Conservation (phyloP, 2,888 invertebrate genomes). For the Eristalis intricaria region DNA sequence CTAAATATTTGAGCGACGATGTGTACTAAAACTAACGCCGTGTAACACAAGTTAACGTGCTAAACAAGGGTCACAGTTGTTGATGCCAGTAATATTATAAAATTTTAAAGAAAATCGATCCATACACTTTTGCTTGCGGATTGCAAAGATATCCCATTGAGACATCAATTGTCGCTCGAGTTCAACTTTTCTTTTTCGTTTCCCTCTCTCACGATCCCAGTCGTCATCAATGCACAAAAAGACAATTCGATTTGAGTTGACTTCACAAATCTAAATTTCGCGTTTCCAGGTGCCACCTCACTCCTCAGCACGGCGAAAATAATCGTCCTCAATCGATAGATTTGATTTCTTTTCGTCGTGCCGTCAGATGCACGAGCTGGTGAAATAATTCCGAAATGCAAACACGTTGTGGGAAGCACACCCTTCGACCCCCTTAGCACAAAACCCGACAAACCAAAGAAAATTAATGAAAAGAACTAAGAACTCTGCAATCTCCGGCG, state of each 20-base stretch:
- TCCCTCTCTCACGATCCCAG: too few species aligned
- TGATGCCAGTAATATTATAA: too few species aligned
- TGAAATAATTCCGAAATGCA: background rate
- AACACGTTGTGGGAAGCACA: background rate
- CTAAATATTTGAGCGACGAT: too few species aligned
- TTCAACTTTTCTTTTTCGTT: background rate
- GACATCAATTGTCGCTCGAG: background rate
- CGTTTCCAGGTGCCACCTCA: background rate
- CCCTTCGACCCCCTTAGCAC: background rate
- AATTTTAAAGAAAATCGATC: too few species aligned
- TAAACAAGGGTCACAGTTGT: too few species aligned
- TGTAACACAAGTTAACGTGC: too few species aligned
- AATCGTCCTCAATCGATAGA: background rate
- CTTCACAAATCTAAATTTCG: background rate
- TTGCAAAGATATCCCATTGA: too few species aligned
- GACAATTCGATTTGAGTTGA: background rate
- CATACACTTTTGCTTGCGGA: too few species aligned
- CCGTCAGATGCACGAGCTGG: background rate
- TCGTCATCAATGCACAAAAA: background rate
- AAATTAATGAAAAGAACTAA: conserved; percentile 6
- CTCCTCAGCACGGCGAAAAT: background rate
- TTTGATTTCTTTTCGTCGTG: background rate
- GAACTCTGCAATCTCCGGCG: conserved; percentile 24
- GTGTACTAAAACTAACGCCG: too few species aligned
- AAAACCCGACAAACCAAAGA: background rate